Evolutionary conservation across 2,113 vertebrate species (phyloP).

Genomic region (Centropus unirufus): DNA sequence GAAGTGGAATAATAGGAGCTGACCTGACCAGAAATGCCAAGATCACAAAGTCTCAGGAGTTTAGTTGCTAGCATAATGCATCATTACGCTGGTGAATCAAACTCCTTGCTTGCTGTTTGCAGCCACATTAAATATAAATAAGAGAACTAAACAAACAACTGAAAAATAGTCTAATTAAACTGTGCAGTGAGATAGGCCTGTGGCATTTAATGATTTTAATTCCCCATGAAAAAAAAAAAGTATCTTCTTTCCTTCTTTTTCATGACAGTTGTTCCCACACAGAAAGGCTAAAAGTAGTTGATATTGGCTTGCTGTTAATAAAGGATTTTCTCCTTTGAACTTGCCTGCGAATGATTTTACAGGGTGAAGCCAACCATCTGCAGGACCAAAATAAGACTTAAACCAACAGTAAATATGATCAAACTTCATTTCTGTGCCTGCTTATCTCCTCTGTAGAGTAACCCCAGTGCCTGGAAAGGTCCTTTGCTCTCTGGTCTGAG

Average conservation of each 20-base stretch:
- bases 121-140: slow-evolving; percentile 82
- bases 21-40: slow-evolving; percentile 36
- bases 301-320: background rate
- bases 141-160: slow-evolving; percentile 74
- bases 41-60: slow-evolving; percentile 46
- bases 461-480: background rate
- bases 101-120: slow-evolving; percentile 63
- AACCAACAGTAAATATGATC: background rate
- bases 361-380: background rate
- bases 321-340: background rate
- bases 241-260: background rate
- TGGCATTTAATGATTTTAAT: slow-evolving; percentile 71
- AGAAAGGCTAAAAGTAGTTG: slow-evolving; percentile 37
- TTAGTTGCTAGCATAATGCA: slow-evolving; percentile 60
- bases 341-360: background rate
- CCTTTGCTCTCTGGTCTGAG: background rate
- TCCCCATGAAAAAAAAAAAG: slow-evolving; percentile 47
- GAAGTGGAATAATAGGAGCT: slow-evolving; percentile 53
- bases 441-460: background rate
- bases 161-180: slow-evolving; percentile 81
- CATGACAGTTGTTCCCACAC: slow-evolving; percentile 7
- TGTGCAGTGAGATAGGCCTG: slow-evolving; percentile 32
- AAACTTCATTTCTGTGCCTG: background rate
- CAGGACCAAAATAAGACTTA: background rate
- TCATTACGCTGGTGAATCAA: slow-evolving; percentile 69